Evolutionary conservation across 2,113 vertebrate genomes (phyloP).

Genomic region (Nibea albiflora): DNA sequence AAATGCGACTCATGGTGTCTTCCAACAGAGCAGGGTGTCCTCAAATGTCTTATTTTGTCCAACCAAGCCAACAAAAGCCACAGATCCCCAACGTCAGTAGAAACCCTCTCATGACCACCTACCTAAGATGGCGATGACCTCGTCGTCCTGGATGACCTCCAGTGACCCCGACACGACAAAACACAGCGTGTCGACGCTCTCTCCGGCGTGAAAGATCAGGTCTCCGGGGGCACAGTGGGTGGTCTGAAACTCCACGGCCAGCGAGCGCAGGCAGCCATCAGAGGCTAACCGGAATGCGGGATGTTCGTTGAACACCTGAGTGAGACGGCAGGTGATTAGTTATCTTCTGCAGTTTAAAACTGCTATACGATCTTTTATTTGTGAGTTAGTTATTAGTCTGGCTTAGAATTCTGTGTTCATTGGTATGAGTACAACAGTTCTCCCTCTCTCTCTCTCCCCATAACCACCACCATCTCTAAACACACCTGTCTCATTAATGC

Average conservation of each 20-base stretch:
- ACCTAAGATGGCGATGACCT: slow-evolving; percentile 99
- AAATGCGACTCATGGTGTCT: neutral
- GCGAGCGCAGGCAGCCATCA: slow-evolving; percentile 94
- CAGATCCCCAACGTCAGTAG: neutral
- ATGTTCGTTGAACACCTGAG: slow-evolving; percentile 93
- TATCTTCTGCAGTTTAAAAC: neutral
- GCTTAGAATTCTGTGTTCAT: too few relatives aligned
- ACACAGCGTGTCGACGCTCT: slow-evolving; percentile 95
- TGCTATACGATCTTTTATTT: too few relatives aligned
- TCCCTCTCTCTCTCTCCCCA: too few relatives aligned
- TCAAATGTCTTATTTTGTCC: too few relatives aligned
- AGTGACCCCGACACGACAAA: slow-evolving; percentile 97
- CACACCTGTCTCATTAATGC: too few relatives aligned
- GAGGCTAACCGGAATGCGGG: slow-evolving; percentile 96
- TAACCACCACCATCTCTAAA: too few relatives aligned
- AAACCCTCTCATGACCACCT: slow-evolving; percentile 15
- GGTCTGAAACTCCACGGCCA: slow-evolving; percentile 97
- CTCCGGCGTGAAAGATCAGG: slow-evolving; percentile 96
- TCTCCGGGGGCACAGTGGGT: slow-evolving; percentile 96
- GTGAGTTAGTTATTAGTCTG: too few relatives aligned
- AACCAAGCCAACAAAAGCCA: too few relatives aligned
- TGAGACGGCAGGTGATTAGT: neutral
- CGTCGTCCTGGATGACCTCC: slow-evolving; percentile 98
- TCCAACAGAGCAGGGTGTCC: neutral
- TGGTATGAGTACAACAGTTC: too few relatives aligned